phyloP scores from a whole-genome alignment of 2,888 invertebrate species.

The Girardia tigrina region DNA sequence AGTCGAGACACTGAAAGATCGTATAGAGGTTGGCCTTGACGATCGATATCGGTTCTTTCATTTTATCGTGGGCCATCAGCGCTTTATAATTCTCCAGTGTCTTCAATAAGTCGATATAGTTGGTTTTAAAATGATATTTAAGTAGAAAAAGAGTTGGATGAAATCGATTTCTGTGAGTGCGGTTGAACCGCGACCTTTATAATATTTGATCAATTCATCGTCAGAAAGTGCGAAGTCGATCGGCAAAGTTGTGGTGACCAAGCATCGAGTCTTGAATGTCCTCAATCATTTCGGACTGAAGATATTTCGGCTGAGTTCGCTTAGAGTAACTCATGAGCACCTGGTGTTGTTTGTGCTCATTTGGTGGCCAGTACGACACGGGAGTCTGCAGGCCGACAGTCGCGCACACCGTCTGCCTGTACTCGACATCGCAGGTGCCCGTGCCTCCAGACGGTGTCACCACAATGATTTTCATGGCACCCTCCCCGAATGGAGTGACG shows the following conservation, averaged over 20 bases:
- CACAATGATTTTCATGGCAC: conserved; percentile 48
- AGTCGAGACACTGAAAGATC: too few species aligned
- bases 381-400: background rate
- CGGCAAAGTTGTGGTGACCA: background rate
- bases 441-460: conserved; percentile 55
- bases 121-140: conserved; percentile 73
- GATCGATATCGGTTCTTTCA: too few species aligned
- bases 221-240: background rate
- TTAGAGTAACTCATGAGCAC: conserved; percentile 15
- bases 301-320: background rate
- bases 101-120: too few species aligned
- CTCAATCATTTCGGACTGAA: background rate
- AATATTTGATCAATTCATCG: background rate
- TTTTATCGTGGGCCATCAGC: too few species aligned
- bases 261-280: conserved; percentile 19
- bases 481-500: conserved; percentile 40
- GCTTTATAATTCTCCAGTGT: too few species aligned
- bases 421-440: conserved; percentile 72
- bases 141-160: conserved; percentile 82
- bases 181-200: conserved; percentile 56
- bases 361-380: background rate
- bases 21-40: too few species aligned
- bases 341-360: conserved; percentile 7
- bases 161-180: conserved; percentile 83
- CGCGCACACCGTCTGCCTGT: background rate